Evolutionary conservation across 2,113 vertebrate species (phyloP).

Genomic region (Craseonycteris thonglongyai): DNA sequence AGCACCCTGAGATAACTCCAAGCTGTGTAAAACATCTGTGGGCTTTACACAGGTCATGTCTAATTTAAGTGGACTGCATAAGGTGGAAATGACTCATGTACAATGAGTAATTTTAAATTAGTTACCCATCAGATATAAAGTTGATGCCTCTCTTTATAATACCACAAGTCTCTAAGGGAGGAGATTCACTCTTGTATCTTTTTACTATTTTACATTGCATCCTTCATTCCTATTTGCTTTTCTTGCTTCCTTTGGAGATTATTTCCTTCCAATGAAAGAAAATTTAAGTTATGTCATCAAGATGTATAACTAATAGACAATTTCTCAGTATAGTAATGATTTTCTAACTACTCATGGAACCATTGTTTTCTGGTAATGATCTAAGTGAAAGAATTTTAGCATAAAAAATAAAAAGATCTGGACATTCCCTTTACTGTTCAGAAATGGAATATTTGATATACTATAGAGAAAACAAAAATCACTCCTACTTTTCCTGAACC

Average conservation of each 20-base stretch:
- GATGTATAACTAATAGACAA: slow-evolving; percentile 32
- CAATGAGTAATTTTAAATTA: neutral
- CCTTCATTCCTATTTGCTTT: slow-evolving; percentile 9
- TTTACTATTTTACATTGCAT: slow-evolving; percentile 25
- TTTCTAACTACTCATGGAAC: neutral
- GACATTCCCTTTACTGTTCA: neutral
- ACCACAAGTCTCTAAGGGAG: neutral
- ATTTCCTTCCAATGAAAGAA: neutral
- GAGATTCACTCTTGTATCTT: neutral
- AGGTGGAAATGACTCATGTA: slow-evolving; percentile 14
- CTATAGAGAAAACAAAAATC: neutral
- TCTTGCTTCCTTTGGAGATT: neutral
- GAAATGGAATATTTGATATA: slow-evolving; percentile 23
- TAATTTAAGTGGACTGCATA: neutral
- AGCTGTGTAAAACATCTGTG: neutral
- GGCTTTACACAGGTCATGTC: neutral
- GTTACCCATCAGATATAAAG: slow-evolving; percentile 5
- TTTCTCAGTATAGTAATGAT: neutral
- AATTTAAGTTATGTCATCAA: neutral
- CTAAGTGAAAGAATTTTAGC: neutral
- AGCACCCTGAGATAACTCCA: neutral
- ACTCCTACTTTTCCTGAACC: neutral
- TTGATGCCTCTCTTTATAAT: neutral
- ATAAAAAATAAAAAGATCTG: neutral
- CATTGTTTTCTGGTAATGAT: neutral